Evolutionary conservation across 2,888 invertebrate genomes (phyloP).

Genomic region (Cerastoderma edule): DNA sequence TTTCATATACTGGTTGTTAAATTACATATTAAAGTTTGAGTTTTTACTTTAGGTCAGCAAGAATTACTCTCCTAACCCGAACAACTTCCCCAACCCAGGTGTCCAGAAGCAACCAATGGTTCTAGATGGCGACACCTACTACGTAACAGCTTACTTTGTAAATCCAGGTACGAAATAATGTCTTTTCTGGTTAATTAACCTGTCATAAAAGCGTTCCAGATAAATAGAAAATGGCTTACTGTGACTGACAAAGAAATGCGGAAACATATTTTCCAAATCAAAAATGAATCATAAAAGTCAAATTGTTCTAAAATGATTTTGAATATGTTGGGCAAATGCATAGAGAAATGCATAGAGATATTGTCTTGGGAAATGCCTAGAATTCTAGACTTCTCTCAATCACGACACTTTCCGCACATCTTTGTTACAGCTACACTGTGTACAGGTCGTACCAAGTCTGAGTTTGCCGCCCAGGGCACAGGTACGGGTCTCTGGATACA

Average conservation of each 20-base stretch:
- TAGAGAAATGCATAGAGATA: too few species aligned
- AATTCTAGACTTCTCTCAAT: too few species aligned
- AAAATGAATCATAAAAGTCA: too few species aligned
- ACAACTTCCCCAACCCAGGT: constrained; percentile 45
- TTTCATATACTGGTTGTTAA: too few species aligned
- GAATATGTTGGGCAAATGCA: too few species aligned
- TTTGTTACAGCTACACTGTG: constrained; percentile 78
- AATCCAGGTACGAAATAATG: constrained; percentile 67
- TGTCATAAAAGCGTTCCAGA: too few species aligned
- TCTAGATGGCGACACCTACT: constrained; percentile 56
- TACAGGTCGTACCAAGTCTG: constrained; percentile 66
- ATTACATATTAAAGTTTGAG: too few species aligned
- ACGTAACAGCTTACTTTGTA: constrained; percentile 70
- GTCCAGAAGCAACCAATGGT: constrained; percentile 56
- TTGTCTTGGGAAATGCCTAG: too few species aligned
- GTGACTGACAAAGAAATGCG: too few species aligned
- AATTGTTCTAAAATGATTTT: too few species aligned
- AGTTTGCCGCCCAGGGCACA: constrained; percentile 71
- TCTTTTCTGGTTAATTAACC: too few species aligned
- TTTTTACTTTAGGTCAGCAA: constrained; percentile 11
- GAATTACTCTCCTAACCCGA: constrained; percentile 29
- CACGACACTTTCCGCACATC: neutral
- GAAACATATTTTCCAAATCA: too few species aligned
- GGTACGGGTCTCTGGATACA: constrained; percentile 80
- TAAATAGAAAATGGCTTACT: neutral